Evolutionary conservation across 1,140 invertebrate genomes (phyloP).

Genomic region (Cyrtorhinus lividipennis): DNA sequence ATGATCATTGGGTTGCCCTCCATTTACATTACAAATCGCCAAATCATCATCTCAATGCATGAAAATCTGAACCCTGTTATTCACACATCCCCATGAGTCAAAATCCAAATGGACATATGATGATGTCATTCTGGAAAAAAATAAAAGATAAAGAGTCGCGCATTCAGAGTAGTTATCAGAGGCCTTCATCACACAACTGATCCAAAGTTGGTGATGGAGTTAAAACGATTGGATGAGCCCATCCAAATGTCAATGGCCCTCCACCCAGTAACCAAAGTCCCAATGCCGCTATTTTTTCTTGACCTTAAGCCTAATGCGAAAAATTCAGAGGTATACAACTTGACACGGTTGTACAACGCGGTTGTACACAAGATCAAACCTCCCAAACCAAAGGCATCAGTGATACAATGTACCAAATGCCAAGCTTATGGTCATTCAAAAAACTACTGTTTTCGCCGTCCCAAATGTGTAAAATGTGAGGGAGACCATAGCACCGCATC

Average conservation of each 20-base stretch:
- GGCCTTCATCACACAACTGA: constrained; percentile 1
- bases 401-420: constrained; percentile 9
- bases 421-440: constrained; percentile 5
- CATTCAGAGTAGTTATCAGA: background rate
- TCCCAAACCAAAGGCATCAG: background rate
- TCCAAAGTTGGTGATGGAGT: background rate
- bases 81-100: too few relatives aligned
- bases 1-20: too few relatives aligned
- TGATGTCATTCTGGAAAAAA: too few relatives aligned
- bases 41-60: too few relatives aligned
- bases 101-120: too few relatives aligned
- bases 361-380: constrained; percentile 6
- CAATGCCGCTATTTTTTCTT: constrained; percentile 3
- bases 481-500: constrained; percentile 4
- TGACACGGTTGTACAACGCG: background rate
- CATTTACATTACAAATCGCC: too few relatives aligned
- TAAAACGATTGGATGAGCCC: background rate
- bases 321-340: constrained; percentile 1
- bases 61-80: too few relatives aligned
- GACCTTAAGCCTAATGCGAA: constrained; percentile 6
- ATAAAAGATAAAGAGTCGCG: background rate
- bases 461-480: constrained; percentile 4
- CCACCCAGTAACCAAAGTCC: constrained; percentile 1
- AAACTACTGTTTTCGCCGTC: background rate
- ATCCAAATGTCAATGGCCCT: background rate